Base-by-base conservation (phyloP, 1,140 invertebrate genomes). In the Linepithema humile region DNA sequence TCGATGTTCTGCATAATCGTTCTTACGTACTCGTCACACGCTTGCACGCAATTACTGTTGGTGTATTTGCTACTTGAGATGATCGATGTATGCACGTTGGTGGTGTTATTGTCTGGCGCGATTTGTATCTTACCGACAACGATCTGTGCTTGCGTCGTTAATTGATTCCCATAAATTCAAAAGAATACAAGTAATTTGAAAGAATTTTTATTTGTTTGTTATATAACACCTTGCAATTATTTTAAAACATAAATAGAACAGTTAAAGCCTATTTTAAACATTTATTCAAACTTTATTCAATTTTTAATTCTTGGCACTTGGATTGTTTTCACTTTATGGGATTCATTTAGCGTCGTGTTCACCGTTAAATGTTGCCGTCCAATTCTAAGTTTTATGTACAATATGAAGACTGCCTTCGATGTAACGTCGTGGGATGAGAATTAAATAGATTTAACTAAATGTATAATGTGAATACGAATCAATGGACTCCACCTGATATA, bases 41-140 rank as follows among this genome's bases (percentile, higher is more conserved):
- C 75, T 80, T 78, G 82, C 80, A 87, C 83, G 65, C 67, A 59
- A 40, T 69, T 45, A 72, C 40, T 59, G 72, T 64, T 72, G 55
- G 60, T 67, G 74, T 73, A 78, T 50, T 69, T 55, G 75, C 64
- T 80, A 55, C 53, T 57, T 80, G 75, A 80, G 64, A 80, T 80
- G 64, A 80, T 80, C 75, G 48, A 80, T 80, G 75, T 78, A 55
- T 80, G 75, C 75, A 80, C 75, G 75, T 80, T 80, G 75, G 32
- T 80, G 75, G 75, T 80, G 75, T 80, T 62, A 26, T 80, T 69
- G 75, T 70, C 75, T 57, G 62, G 15, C 62, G 50, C n/a, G 48
- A 35, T 43, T 55, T 69, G 62, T 69, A 69, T 12, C 10, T 65
- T 78, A 55, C 12, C 23, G 62, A 64, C 50, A 35, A 75, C 5